Percentiles rank a stretch among this genome's conserved stretches.
Evolutionary conservation across 2,888 invertebrate genomes (phyloP).

Genomic region (Thumatha senex): DNA sequence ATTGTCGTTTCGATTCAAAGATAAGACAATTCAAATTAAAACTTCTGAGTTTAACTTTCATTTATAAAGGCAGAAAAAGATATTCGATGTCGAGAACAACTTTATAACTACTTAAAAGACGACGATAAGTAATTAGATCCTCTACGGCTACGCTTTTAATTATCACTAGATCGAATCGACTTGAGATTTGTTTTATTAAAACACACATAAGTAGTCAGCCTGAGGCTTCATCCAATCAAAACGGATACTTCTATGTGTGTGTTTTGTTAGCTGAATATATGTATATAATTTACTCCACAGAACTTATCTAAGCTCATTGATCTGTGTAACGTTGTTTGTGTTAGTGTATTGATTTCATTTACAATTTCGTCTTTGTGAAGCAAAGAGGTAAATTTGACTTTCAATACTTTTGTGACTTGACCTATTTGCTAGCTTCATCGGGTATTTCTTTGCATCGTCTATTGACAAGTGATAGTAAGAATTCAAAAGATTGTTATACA

Average conservation of each 20-base stretch:
- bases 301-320: constrained; percentile 15
- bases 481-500: too few species aligned
- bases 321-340: neutral
- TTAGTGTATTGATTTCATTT: neutral
- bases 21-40: constrained; percentile 40
- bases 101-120: constrained; percentile 26
- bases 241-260: neutral
- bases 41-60: constrained; percentile 29
- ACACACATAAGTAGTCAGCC: too few species aligned
- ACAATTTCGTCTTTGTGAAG: neutral
- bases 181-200: too few species aligned
- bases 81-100: constrained; percentile 22
- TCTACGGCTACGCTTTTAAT: constrained; percentile 2
- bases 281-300: constrained; percentile 14
- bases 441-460: too few species aligned
- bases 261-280: constrained; percentile 16
- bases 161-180: neutral
- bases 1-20: constrained; percentile 29
- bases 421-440: too few species aligned
- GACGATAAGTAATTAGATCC: constrained; percentile 30
- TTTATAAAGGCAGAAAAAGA: constrained; percentile 25
- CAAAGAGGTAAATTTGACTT: neutral
- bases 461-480: too few species aligned
- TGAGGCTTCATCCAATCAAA: neutral
- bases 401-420: neutral